Evolutionary conservation across 2,888 invertebrate species (phyloP), one percentile per base, ranked within the genome.

Genomic region (Ecdyonurus torrentis): DNA sequence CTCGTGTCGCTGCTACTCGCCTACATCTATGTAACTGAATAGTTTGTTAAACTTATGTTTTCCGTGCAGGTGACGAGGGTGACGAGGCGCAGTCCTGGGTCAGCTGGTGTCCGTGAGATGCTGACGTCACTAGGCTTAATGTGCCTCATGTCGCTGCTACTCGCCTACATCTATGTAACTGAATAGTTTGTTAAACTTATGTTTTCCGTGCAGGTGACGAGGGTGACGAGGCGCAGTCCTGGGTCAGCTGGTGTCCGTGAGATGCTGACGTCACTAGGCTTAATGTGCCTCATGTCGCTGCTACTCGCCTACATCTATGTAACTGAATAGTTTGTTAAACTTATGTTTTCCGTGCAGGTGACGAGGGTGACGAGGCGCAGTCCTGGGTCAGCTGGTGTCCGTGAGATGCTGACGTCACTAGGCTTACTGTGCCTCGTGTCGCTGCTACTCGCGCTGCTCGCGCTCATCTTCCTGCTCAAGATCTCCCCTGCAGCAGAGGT

Each of bases 371-470:
- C 66, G n/a, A 63, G 65, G 61, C 64, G 66, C 61, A 65, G 67
- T 66, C 78, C 73, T 70, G 80, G 78, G 70, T 81, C 75, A 73
- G 79, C 74, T 58, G 86, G 86, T 37, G 81, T 86, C 53, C 81
- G 83, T 69, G 91, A 91, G 75, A 89, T 89, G 74, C 78, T 93
- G 64, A 88, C 91, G 61, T 91, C 91, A 64, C 77, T 94, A 66
- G 92, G 91, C 23, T 76, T 94, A 59, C 76, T 94, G 68, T 92
- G 92, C 72, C 79, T 94, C 68, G 87, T 92, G 68, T 91, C 93
- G 64, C 77, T 94, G 60, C 77, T 94, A 61, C 78, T 94, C 69
- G 91, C 91, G 15, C 76, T 91, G 69, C 78, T 94, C 64, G 91
- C 92, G 61, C 76, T 94, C 67, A 84, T 92, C 72, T 91, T 93